Percentiles rank a stretch among this genome's conserved stretches.
These are phyloP conservation scores for Parapristionchus giblindavisi DNA, from an alignment of 2,888 invertebrate genomes.

Conservation along the genomic window DNA sequence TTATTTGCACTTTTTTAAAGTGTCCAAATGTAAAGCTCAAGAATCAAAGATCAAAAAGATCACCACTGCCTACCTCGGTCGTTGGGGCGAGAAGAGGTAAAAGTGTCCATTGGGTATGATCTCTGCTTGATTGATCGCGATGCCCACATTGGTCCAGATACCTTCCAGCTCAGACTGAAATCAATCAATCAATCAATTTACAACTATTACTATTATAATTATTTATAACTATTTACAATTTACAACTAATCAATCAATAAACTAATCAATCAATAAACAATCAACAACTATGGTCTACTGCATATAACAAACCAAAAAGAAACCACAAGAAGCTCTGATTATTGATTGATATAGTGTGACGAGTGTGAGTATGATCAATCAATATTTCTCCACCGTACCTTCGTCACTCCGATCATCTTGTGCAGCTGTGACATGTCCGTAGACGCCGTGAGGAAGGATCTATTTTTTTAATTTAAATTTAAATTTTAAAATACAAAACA, in stretches of 20 bases:
- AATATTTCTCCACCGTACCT: too few relatives aligned
- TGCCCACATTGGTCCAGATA: slow-evolving; percentile 48
- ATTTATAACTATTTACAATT: too few relatives aligned
- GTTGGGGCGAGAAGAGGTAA: slow-evolving; percentile 41
- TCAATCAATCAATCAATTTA: neutral
- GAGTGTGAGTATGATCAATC: too few relatives aligned
- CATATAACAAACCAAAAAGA: too few relatives aligned
- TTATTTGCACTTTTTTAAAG: neutral
- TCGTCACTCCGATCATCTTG: slow-evolving; percentile 10
- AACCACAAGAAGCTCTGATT: too few relatives aligned
- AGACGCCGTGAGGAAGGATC: slow-evolving; percentile 17
- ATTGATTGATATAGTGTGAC: too few relatives aligned
- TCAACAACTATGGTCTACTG: too few relatives aligned
- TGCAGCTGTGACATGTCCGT: slow-evolving; percentile 6
- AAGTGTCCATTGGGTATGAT: slow-evolving; percentile 49
- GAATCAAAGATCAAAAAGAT: neutral
- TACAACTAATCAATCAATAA: too few relatives aligned
- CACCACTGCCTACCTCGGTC: slow-evolving; percentile 28
- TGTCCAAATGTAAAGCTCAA: neutral
- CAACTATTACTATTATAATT: neutral
- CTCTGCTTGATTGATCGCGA: slow-evolving; percentile 54
- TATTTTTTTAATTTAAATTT: too few relatives aligned
- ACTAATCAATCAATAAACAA: too few relatives aligned
- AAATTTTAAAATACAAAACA: too few relatives aligned
- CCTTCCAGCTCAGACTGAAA: slow-evolving; percentile 45